These are phyloP conservation scores for Brachionus koreanus DNA, from an alignment of 1,140 invertebrate genomes.

Conservation along the genomic window DNA sequence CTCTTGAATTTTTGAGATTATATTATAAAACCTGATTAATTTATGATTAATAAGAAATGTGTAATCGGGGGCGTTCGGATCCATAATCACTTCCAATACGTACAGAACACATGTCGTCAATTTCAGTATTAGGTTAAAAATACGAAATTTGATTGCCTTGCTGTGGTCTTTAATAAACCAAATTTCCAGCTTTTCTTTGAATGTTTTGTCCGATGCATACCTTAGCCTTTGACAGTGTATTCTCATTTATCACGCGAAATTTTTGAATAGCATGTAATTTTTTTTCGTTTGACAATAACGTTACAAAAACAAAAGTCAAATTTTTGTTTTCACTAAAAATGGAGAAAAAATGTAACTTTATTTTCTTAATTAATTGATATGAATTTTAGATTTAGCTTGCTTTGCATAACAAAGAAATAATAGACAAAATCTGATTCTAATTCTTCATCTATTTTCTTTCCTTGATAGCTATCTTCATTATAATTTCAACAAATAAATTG, in stretches of 20 bases:
- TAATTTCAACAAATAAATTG: background rate
- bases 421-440: background rate
- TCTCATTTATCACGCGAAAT: background rate
- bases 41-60: background rate
- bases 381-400: background rate
- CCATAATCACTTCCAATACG: conserved; percentile 80
- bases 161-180: conserved; percentile 42
- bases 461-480: conserved; percentile 20
- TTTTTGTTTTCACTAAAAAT: background rate
- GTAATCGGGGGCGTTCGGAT: conserved; percentile 53
- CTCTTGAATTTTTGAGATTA: background rate
- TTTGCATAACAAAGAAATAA: background rate
- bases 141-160: conserved; percentile 64
- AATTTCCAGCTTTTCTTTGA: conserved; percentile 43
- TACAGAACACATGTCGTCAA: conserved; percentile 85
- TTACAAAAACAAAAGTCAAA: background rate
- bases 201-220: conserved; percentile 42
- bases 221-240: conserved; percentile 38
- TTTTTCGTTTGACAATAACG: background rate
- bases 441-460: background rate
- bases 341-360: background rate
- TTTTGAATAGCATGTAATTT: background rate
- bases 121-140: conserved; percentile 88
- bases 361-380: background rate
- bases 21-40: background rate